Base-by-base conservation (phyloP, 23 tunicate genomes). In the Ascidia mentula region DNA sequence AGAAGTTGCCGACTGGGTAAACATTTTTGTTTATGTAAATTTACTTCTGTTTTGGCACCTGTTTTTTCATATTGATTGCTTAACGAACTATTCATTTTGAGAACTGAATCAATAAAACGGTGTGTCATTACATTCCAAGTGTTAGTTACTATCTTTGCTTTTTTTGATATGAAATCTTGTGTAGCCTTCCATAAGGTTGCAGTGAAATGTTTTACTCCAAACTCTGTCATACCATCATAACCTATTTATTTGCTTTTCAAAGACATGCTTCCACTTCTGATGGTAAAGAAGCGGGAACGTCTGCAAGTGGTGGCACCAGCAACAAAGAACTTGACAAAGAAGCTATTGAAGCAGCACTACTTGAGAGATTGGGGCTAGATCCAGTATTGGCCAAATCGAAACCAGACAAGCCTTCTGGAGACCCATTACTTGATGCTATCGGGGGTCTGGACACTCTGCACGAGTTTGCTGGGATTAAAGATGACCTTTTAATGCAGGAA, bases 401-500 rank as follows among this genome's bases (percentile, higher is more conserved):
- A 20, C 22, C 2, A 20, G 65, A 53, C 2, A 53, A 53, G 4
- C 65, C 65, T 3, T 20, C 70, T 45, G 72, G 72, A 15, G 86
- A 82, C 32, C 79, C 86, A 6, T 53, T 82, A 31, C 32, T 82
- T 18, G 34, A 46, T 1, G 37, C 38, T 30, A 18, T 30, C 8
- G 30, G 74, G 31, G 34, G 78, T 3, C 45, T 59, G 22, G 76
- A 65, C 34, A 32, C 75, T 7, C 32, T 83, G 26, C 59, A 40
- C 28, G 81, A 53, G 36, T 7, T 40, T 24, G 75, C 79, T 13
- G 80, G 79, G 17, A 46, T 83, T 37, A 77, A 76, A 13, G 75
- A 83, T 60, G 87, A 83, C 40, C 34, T 38, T 18, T 40, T 76
- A 12, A 53, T 83, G 30, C 87, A 83, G 46, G 87, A 83, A 76